Percentiles rank a stretch among this genome's conserved stretches.
Evolutionary conservation across 2,113 vertebrate species (phyloP).

Genomic region (rat (Rattus norvegicus)): GRCr8 NC_086035.1:17042501-17043000

Average conservation of each 20-base stretch:
- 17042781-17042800: background rate
- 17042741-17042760: background rate
- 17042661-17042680: background rate
- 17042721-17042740: background rate
- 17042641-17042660: background rate
- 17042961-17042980: no score
- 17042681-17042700: background rate
- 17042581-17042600: background rate
- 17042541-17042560: background rate
- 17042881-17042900: background rate
- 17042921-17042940: background rate
- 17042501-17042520: background rate
- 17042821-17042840: background rate
- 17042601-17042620: background rate
- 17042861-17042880: background rate
- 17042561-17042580: background rate
- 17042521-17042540: background rate
- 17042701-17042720: background rate
- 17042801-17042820: background rate
- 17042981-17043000: background rate
- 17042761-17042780: background rate
- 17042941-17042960: background rate
- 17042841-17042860: background rate
- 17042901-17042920: background rate
- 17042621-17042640: background rate